A percentile compares a stretch with the other conserved stretches of the same genome.
phyloP scores from a whole-genome alignment of 2,113 vertebrate genomes.

The Apaloderma vittatum region DNA sequence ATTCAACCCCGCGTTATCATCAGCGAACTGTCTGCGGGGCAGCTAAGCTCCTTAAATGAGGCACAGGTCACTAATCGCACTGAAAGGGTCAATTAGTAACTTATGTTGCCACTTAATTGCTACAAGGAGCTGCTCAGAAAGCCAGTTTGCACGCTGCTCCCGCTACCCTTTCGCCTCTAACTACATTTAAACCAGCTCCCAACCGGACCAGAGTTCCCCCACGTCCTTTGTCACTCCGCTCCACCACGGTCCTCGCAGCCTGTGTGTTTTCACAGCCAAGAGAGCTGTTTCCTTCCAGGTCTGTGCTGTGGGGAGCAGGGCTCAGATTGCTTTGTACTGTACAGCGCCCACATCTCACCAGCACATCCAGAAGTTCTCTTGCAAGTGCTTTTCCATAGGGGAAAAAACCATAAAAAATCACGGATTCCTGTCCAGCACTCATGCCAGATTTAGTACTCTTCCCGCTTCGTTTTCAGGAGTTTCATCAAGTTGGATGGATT shows the following conservation, averaged over 20 bases:
- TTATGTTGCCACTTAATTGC: conserved; percentile 49
- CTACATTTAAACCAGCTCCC: not conserved
- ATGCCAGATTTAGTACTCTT: not conserved
- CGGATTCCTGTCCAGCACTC: not conserved
- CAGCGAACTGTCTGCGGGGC: conserved; percentile 29
- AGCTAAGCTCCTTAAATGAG: conserved; percentile 56
- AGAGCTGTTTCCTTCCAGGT: not conserved
- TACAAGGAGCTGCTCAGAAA: conserved; percentile 37
- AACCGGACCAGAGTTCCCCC: rapidly evolving
- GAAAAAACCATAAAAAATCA: not conserved
- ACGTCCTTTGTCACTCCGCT: not conserved
- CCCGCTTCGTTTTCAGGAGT: not conserved
- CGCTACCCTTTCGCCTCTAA: not conserved
- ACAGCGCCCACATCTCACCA: not conserved
- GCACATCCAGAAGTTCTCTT: not conserved
- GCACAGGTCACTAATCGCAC: conserved; percentile 62
- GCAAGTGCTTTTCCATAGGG: not conserved
- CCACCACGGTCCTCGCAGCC: rapidly evolving
- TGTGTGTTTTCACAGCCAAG: rapidly evolving
- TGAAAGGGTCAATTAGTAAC: conserved; percentile 68
- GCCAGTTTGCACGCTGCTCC: not conserved
- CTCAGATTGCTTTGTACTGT: rapidly evolving
- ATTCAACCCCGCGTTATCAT: not conserved
- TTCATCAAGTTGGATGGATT: not conserved
- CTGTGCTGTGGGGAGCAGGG: not conserved